These are phyloP conservation scores for Hemiprocne comata DNA, from an alignment of 2,113 vertebrate genomes.

Conservation along the genomic window DNA sequence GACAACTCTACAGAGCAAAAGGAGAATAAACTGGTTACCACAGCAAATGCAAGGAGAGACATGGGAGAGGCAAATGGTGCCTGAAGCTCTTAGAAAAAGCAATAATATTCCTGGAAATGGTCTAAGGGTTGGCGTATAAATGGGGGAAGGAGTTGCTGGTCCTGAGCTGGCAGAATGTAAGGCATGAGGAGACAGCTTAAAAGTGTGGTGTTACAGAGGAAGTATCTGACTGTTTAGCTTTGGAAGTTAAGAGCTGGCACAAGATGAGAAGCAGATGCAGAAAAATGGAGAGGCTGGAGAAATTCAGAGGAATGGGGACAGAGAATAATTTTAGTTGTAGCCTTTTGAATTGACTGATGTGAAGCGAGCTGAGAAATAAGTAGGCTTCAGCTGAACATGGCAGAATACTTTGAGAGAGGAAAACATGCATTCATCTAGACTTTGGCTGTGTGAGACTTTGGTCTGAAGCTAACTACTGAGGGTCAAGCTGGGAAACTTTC, in stretches of 20 bases:
- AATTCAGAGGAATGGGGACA: neutral
- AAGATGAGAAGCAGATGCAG: neutral
- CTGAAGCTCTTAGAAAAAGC: neutral
- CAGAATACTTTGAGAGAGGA: neutral
- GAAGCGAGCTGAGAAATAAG: neutral
- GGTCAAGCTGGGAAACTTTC: neutral
- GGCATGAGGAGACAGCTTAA: neutral
- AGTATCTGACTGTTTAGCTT: neutral
- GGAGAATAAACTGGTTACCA: conserved; percentile 13
- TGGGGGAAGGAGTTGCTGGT: neutral
- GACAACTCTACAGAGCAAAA: neutral
- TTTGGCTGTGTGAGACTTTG: neutral
- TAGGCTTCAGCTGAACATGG: neutral
- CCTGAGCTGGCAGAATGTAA: conserved; percentile 11
- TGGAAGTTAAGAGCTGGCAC: neutral
- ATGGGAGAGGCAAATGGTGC: neutral
- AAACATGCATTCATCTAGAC: neutral
- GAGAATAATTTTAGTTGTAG: conserved; percentile 22
- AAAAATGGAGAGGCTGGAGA: neutral
- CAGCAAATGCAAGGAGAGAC: neutral
- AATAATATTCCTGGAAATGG: neutral
- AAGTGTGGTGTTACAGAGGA: neutral
- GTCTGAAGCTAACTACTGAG: neutral
- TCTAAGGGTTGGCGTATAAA: neutral
- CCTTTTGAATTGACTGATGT: neutral